Percentiles rank a stretch among this genome's conserved stretches.
phyloP scores from a whole-genome alignment of 2,797 vertebrate species.

The Odontamblyopus rebecca region DNA sequence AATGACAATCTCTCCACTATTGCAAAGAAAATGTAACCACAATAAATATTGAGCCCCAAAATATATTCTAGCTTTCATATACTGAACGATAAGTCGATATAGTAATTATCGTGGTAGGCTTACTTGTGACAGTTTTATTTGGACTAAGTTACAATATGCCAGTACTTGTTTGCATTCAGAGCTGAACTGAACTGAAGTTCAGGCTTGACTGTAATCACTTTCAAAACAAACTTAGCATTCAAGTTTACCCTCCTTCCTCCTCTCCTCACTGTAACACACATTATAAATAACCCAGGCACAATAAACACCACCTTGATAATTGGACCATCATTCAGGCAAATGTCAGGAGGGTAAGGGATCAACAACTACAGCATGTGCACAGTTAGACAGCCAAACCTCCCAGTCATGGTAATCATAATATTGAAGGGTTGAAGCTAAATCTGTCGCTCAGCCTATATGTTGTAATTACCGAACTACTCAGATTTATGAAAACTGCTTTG shows the following conservation, averaged over 20 bases:
- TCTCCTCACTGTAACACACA: slow-evolving; percentile 72
- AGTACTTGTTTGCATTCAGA: too few species aligned
- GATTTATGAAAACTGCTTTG: too few species aligned
- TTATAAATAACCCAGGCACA: slow-evolving; percentile 76
- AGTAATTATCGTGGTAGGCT: too few species aligned
- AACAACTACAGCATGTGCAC: slow-evolving; percentile 45
- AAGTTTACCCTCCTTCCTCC: slow-evolving; percentile 70
- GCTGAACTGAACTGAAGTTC: too few species aligned
- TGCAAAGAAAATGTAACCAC: too few species aligned
- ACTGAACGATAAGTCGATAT: too few species aligned
- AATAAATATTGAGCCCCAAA: too few species aligned
- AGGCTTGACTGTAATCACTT: background rate
- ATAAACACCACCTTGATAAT: slow-evolving; percentile 84
- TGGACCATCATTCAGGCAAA: slow-evolving; percentile 79
- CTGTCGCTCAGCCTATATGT: background rate
- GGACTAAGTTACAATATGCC: too few species aligned
- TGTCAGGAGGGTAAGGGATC: slow-evolving; percentile 66
- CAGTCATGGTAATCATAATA: background rate
- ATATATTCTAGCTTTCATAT: too few species aligned
- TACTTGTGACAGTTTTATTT: too few species aligned
- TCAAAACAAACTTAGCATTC: slow-evolving; percentile 68
- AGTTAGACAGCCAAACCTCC: slow-evolving; percentile 1
- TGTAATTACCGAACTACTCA: too few species aligned
- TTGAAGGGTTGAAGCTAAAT: background rate
- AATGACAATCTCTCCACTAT: too few species aligned